Percentiles rank a stretch among this genome's conserved stretches.
phyloP scores from a whole-genome alignment of 2,113 vertebrate species.

The Epinephelus fuscoguttatus region DNA sequence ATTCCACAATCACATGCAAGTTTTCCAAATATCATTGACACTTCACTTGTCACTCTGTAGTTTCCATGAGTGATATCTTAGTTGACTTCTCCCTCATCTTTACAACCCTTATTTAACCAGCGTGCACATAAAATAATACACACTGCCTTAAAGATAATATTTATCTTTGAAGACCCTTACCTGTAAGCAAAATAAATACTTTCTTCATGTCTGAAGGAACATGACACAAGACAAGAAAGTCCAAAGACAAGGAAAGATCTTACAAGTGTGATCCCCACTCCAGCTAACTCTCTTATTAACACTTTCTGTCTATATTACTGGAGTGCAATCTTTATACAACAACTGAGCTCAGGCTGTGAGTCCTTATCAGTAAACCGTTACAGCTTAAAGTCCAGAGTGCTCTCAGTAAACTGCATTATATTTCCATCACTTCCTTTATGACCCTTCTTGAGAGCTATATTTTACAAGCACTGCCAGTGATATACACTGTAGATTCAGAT shows the following conservation, averaged over 20 bases:
- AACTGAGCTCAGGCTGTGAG: background rate
- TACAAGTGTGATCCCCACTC: background rate
- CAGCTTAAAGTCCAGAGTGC: conserved; percentile 76
- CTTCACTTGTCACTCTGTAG: background rate
- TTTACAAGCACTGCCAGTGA: background rate
- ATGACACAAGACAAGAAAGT: background rate
- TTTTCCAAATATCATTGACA: background rate
- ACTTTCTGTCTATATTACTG: conserved; percentile 3
- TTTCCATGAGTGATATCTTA: background rate
- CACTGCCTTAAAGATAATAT: background rate
- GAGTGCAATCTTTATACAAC: conserved; percentile 44
- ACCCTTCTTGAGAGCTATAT: background rate
- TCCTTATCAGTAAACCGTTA: conserved; percentile 53
- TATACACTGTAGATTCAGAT: background rate
- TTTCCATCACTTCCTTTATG: conserved; percentile 42
- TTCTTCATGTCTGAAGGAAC: conserved; percentile 67
- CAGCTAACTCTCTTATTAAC: background rate
- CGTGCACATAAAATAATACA: background rate
- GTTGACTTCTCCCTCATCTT: background rate
- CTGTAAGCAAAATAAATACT: conserved; percentile 64
- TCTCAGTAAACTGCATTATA: conserved; percentile 40
- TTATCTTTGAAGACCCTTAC: conserved; percentile 62
- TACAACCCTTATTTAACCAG: background rate
- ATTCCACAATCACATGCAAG: background rate
- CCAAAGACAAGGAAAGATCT: background rate